Evolutionary conservation across 2,888 invertebrate species (phyloP), one percentile per base, ranked within the genome.

Genomic region (Cephus nigrinus): DNA sequence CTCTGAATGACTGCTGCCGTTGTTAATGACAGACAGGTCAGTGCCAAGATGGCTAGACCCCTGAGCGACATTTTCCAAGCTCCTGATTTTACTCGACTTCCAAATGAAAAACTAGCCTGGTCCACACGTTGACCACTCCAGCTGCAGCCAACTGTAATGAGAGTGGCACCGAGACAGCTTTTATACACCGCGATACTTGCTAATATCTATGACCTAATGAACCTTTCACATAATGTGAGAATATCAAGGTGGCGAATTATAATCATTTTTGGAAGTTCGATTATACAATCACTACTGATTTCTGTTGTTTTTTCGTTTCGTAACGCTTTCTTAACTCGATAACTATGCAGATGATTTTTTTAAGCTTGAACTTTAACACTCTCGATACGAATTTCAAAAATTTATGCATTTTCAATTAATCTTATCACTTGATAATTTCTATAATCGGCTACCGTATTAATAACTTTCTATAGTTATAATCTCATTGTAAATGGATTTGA

Each of bases 1-100:
- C 12, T 69, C 11, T n/a, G 69, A 12, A 69, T 69, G 69, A 69
- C 69, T 31, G 69, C 69, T 31, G 92, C 92, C 78, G 90, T 83
- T 79, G 91, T 91, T 84, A 93, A 84, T 84, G 92, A 92, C 83
- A 92, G 88, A 35, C 92, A 87, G 84, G 91, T 90, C 75, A 79
- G 75, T 74, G 92, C 91, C 78, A 93, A 86, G 79, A 92, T 87
- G 82, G 93, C 81, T 90, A 92, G 92, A 91, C 92, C 92, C 92
- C 92, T 93, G 93, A 92, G 93, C 84, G 86, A 92, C 83, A 83
- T 81, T n/a, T 31, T 31, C n/a, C 0, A n/a, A 30, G 2, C n/a
- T 69, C 9, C 69, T 31, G 69, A 30, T 69, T 69, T 11, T 31
- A 31, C 3, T 11, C n/a, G n/a, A 69, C n/a, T 31, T 69, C n/a